Evolutionary conservation across 2,888 invertebrate species (phyloP), one percentile per base, ranked within the genome.

Genomic region (Chesias legatella): DNA sequence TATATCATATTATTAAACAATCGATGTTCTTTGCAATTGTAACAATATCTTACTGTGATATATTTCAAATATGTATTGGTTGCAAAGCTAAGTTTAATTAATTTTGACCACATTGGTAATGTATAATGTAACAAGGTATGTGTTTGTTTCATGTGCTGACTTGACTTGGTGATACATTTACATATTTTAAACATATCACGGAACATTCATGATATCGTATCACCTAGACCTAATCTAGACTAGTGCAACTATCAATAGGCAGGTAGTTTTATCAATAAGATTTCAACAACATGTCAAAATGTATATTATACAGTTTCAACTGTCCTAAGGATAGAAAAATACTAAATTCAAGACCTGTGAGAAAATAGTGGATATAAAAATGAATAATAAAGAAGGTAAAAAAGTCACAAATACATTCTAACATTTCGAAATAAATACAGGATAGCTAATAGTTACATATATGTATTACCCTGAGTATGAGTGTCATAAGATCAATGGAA

Each of bases 401-500:
- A 79, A 81, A 79, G 79, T 82, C 80, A 79, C 66, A 69, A 43
- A 39, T 44, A 41, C 26, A 33, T 43, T 25, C 60, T 55, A 67
- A 63, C 61, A 64, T 60, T 69, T 60, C 58, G 70, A 79, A 74
- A 68, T 60, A 62, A 77, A 73, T 61, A 65, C 35, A 33, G 45
- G 73, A 73, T 56, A 78, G 69, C 53, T 65, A 77, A 79, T 68
- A 78, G 67, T 73, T 73, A 72, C 68, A 64, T 63, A 74, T 67
- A 62, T 71, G 8, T 20, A 11, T 76, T 85, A 88, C 86, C 86
- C 86, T 88, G 86, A 79, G 83, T 75, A 71, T 70, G 71, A 79
- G 68, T 81, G 80, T 85, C 86, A 86, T 85, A 85, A 85, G 85
- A 84, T 79, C 73, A 71, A 74, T 77, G 65, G 62, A 64, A 63